Evolutionary conservation across 1,140 invertebrate genomes (phyloP), one percentile per base, ranked within the genome.

Genomic region (Papilio dardanus): DNA sequence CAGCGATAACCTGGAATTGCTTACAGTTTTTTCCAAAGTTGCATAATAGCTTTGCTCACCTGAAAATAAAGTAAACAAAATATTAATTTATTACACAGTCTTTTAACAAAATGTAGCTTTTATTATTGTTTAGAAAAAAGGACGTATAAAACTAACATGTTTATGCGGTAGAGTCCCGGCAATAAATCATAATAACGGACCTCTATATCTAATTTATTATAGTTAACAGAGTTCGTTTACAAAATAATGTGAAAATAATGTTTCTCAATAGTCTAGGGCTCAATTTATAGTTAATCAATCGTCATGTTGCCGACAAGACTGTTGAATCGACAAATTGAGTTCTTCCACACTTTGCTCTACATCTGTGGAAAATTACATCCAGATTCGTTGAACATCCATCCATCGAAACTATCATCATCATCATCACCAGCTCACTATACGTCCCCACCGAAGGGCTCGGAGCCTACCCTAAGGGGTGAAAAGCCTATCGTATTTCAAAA

Each of bases 221-320:
- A 62, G 54, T 62, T 62, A 28, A 14, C 10, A 28, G 24, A 28
- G 54, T 62, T 30, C 24, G 14, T 62, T 62, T 16, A 62, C 54
- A 62, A 30, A 62, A 62, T 30, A 62, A 62, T 62, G 54, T 62
- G 19, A 54, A 54, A 54, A 54, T 54, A 54, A 54, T 24, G 21
- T 28, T 14, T 28, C 12, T 62, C 7, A 58, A 54, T 10, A 30
- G 54, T 28, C 4, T 28, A 62, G 24, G 24, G 24, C 24, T 62
- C 3, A 30, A 28, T 62, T 62, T 62, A 62, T 62, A 21, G 12
- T 14, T 30, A 28, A 30, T 28, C 28, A 62, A 54, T 46, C n/a
- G 19, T 46, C 19, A 46, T 16, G 42, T 46, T 46, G 19, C 19
- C 42, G 6, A n/a, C n/a, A 46, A 46, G 42, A 46, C 42, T n/a